Base-by-base conservation (phyloP, 2,797 vertebrate species). In the Leucoraja ocellata region DNA sequence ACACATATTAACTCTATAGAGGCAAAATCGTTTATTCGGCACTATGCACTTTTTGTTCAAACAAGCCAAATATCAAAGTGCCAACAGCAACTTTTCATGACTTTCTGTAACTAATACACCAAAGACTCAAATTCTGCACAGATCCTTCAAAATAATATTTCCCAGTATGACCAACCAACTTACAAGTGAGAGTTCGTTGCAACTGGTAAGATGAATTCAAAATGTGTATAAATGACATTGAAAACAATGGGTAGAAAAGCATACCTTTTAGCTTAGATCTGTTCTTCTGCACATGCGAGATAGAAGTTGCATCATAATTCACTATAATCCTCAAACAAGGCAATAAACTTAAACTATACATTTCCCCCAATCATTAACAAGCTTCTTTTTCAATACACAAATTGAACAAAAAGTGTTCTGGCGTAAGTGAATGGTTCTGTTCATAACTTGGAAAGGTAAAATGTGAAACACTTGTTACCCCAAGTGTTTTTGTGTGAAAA, bases 401-500 rank as follows among this genome's bases (percentile, higher is more conserved):
- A 6, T 95, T 95, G 0, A 96, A 94, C 25, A 94, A 95, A 73
- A 95, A 81, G 0, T 96, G 95, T 5, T 97, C 95, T 23, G 95
- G 93, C 4, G 95, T 93, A 97, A 97, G 95, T 93, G 97, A 97
- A 13, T 97, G 97, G n/a, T 54, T 96, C 95, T 23, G 97, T 97
- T 94, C 16, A 98, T 96, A 23, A 97, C 95, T 68, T 97, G 96
- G 95, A 97, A 97, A 94, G 96, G 97, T 5, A 97, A 94, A 7
- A 96, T 0, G 95, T 95, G 93, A 97, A 95, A 94, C 97, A 98
- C 93, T 96, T 96, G 74, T 94, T 95, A 94, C 94, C 65, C 93
- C 95, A 94, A 97, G 96, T 93, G 97, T 97, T 28, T 96, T 95
- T 4, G 96, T 94, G 13, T 97, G 97, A 92, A 96, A 95, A 78